phyloP scores from a whole-genome alignment of 2,888 invertebrate genomes.

The Ganaspis brasiliensis region DNA sequence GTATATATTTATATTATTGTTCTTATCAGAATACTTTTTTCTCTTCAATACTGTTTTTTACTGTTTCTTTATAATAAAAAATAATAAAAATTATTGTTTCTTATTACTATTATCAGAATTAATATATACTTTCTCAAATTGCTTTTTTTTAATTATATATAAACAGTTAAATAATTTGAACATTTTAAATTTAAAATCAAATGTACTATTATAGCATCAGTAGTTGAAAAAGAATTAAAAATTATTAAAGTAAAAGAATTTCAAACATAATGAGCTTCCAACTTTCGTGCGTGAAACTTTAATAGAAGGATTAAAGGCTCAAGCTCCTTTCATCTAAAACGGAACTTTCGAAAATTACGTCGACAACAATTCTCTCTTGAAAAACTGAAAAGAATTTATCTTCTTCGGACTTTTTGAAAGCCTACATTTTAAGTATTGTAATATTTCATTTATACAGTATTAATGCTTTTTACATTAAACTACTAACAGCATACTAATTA shows the following conservation, averaged over 20 bases:
- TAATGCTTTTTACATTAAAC: not conserved
- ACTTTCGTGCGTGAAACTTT: conserved; percentile 66
- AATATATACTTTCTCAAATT: too few relatives aligned
- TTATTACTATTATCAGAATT: too few relatives aligned
- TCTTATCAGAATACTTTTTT: too few relatives aligned
- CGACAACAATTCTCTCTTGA: not conserved
- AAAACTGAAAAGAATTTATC: conserved; percentile 5
- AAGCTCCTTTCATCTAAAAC: conserved; percentile 46
- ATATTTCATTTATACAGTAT: not conserved
- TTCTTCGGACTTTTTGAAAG: not conserved
- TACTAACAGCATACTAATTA: not conserved
- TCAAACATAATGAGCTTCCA: conserved; percentile 11
- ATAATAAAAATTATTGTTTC: too few relatives aligned
- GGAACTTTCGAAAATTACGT: conserved; percentile 19
- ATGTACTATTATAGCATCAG: too few relatives aligned
- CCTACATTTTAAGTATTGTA: not conserved
- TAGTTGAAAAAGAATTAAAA: not conserved
- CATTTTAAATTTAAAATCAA: too few relatives aligned
- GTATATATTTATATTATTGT: too few relatives aligned
- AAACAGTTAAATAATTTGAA: too few relatives aligned
- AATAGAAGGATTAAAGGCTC: conserved; percentile 67
- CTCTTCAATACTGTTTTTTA: too few relatives aligned
- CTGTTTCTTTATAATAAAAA: too few relatives aligned
- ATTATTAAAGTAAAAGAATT: not conserved
- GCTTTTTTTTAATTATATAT: too few relatives aligned